These are phyloP conservation scores for Sebastiscus tertius DNA, from an alignment of 2,797 vertebrate species.

Conservation along the genomic window DNA sequence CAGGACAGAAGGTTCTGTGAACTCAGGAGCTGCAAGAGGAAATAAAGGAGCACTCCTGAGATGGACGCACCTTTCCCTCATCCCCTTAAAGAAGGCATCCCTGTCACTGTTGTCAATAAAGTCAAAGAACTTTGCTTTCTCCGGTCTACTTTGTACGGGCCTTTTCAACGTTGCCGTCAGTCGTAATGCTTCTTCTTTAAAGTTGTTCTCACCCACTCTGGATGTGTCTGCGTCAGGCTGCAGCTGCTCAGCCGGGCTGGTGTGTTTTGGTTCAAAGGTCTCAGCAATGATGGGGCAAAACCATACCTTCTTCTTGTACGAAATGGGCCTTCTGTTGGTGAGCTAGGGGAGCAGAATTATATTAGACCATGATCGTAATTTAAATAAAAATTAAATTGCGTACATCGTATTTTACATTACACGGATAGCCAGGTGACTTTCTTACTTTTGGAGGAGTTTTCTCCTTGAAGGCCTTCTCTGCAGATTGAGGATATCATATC, in stretches of 20 bases:
- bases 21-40: slow-evolving; percentile 47
- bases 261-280: background rate
- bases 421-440: background rate
- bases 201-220: background rate
- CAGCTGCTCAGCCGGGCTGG: background rate
- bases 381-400: background rate
- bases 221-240: background rate
- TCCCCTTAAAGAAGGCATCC: slow-evolving; percentile 57
- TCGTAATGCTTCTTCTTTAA: background rate
- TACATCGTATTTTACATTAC: background rate
- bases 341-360: slow-evolving; percentile 39
- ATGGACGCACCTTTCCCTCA: slow-evolving; percentile 41
- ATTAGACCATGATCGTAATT: background rate
- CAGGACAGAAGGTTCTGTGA: background rate
- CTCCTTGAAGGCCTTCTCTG: slow-evolving; percentile 17
- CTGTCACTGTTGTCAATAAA: slow-evolving; percentile 52
- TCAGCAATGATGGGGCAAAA: slow-evolving; percentile 55
- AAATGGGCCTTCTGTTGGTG: slow-evolving; percentile 15
- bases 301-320: slow-evolving; percentile 71
- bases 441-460: slow-evolving; percentile 45
- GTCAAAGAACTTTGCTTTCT: slow-evolving; percentile 68
- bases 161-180: background rate
- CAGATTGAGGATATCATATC: background rate
- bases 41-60: slow-evolving; percentile 50
- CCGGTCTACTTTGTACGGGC: background rate